These are phyloP conservation scores for Tachina grossa DNA, from an alignment of 2,888 invertebrate genomes.

Conservation along the genomic window DNA sequence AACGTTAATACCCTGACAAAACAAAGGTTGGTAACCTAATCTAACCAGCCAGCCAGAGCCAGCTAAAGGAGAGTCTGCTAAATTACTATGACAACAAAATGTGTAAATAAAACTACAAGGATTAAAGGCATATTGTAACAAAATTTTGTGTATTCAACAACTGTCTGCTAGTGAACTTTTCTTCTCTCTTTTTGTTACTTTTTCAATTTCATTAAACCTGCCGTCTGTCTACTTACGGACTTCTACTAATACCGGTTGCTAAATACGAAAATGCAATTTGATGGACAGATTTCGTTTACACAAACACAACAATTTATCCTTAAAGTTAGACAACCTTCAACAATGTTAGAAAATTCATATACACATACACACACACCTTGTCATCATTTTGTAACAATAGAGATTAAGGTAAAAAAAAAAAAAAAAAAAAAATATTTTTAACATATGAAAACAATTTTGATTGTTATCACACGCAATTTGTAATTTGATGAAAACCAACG, in stretches of 20 bases:
- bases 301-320: constrained; percentile 38
- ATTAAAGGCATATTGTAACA: constrained; percentile 48
- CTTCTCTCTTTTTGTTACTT: background rate
- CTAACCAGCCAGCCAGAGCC: no score
- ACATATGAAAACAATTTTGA: constrained; percentile 71
- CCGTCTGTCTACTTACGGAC: constrained; percentile 42
- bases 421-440: constrained; percentile 28
- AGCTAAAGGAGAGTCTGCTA: background rate
- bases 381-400: constrained; percentile 49
- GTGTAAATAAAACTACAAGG: constrained; percentile 19
- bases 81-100: constrained; percentile 35
- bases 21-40: constrained; percentile 29
- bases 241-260: constrained; percentile 49
- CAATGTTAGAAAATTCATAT: background rate
- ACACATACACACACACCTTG: constrained; percentile 35
- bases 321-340: constrained; percentile 13
- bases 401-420: constrained; percentile 30
- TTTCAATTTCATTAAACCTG: constrained; percentile 11
- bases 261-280: constrained; percentile 74
- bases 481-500: constrained; percentile 82
- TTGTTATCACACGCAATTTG: constrained; percentile 82
- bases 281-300: constrained; percentile 76
- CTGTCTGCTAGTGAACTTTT: constrained; percentile 6
- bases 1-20: constrained; percentile 35
- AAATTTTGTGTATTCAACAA: constrained; percentile 37